A percentile compares a stretch with the other conserved stretches of the same genome.
These are phyloP conservation scores for Myxocyprinus asiaticus DNA, from an alignment of 2,113 vertebrate genomes.

Conservation along the genomic window DNA sequence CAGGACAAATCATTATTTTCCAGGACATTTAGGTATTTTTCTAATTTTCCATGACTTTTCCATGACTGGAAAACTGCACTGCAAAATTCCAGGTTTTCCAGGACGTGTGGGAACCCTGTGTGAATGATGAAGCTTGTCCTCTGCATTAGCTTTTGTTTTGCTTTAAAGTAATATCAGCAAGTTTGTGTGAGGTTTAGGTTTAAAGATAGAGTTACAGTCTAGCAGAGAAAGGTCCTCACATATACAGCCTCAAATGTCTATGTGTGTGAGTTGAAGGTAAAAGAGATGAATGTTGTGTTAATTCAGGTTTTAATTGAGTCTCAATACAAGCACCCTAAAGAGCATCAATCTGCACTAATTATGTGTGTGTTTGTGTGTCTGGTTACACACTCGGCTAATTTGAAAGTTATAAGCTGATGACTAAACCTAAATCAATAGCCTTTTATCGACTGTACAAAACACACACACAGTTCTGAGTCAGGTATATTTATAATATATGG, in stretches of 20 bases:
- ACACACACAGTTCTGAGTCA: not conserved
- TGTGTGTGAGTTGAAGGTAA: constrained; percentile 20
- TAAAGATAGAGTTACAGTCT: too few relatives aligned
- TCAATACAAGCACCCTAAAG: constrained; percentile 8
- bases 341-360: constrained; percentile 35
- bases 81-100: too few relatives aligned
- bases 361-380: constrained; percentile 27
- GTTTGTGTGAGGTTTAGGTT: too few relatives aligned
- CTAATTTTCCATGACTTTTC: too few relatives aligned
- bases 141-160: not conserved
- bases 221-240: too few relatives aligned
- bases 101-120: too few relatives aligned
- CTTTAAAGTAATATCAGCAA: too few relatives aligned
- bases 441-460: not conserved
- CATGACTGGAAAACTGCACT: too few relatives aligned
- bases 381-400: constrained; percentile 15
- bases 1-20: too few relatives aligned
- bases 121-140: not conserved
- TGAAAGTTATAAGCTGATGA: constrained; percentile 35
- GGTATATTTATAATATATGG: constrained; percentile 18
- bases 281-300: constrained; percentile 36
- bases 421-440: constrained; percentile 34
- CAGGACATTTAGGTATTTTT: too few relatives aligned
- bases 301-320: constrained; percentile 30
- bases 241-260: too few relatives aligned